phyloP scores from a whole-genome alignment of 2,888 invertebrate species.

The Choreutis nemorana region DNA sequence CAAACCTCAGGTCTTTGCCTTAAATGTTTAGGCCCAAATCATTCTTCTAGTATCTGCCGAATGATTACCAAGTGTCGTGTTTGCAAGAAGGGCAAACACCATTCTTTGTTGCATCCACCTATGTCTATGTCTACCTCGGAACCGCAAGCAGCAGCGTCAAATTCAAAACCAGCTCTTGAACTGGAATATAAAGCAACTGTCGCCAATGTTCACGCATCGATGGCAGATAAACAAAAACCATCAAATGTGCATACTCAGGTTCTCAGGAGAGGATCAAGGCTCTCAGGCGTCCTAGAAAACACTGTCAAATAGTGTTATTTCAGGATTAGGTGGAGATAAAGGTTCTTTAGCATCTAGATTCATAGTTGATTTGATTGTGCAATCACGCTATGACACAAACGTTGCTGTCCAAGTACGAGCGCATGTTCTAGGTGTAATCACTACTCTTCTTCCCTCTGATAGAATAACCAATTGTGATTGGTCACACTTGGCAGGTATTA shows the following conservation, averaged over 20 bases:
- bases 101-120: too few relatives aligned
- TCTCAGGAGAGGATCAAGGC: too few relatives aligned
- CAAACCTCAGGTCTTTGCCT: not conserved
- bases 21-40: not conserved
- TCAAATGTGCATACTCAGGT: not conserved
- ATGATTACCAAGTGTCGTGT: not conserved
- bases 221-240: constrained; percentile 14
- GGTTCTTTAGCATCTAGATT: not conserved
- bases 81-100: not conserved
- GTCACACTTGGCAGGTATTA: not conserved
- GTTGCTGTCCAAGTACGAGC: not conserved
- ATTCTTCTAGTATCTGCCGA: not conserved
- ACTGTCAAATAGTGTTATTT: not conserved
- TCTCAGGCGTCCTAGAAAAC: too few relatives aligned
- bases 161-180: too few relatives aligned
- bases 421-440: not conserved
- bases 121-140: too few relatives aligned
- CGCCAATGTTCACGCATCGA: constrained; percentile 5
- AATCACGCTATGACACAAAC: not conserved
- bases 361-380: not conserved
- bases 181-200: constrained; percentile 8
- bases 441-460: not conserved
- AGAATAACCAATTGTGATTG: not conserved
- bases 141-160: too few relatives aligned
- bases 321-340: not conserved